Evolutionary conservation across 2,113 vertebrate species (phyloP).

Genomic region (Hylia prasina): DNA sequence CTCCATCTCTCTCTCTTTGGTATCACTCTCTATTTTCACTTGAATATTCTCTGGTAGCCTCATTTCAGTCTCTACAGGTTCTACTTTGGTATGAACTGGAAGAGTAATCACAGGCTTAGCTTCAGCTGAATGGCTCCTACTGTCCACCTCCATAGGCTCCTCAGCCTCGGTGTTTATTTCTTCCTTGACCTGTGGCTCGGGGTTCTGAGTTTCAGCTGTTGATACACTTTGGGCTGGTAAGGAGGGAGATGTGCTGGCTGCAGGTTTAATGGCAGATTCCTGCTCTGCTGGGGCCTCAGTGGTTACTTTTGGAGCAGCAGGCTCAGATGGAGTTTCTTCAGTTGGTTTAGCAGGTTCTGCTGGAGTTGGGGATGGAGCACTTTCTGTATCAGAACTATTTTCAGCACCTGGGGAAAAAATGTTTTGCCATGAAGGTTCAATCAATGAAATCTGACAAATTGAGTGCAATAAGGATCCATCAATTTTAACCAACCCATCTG

Average conservation of each 20-base stretch:
- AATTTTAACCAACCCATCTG: neutral
- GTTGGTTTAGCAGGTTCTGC: constrained; percentile 82
- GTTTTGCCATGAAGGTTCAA: neutral
- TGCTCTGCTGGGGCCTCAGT: constrained; percentile 61
- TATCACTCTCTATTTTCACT: constrained; percentile 85
- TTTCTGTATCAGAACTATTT: constrained; percentile 98
- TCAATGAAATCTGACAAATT: neutral
- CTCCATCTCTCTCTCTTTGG: constrained; percentile 82
- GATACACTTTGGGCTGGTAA: constrained; percentile 60
- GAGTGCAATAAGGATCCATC: neutral
- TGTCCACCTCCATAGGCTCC: constrained; percentile 79
- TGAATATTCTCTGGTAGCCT: constrained; percentile 78
- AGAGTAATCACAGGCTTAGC: constrained; percentile 67
- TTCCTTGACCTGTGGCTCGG: constrained; percentile 79
- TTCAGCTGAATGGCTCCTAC: constrained; percentile 65
- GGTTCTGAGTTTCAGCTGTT: constrained; percentile 72
- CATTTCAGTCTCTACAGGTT: constrained; percentile 83
- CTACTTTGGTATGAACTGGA: constrained; percentile 80
- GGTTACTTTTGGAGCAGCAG: constrained; percentile 60
- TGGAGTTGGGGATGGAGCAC: constrained; percentile 93
- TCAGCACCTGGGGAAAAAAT: constrained; percentile 82
- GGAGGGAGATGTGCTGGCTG: constrained; percentile 54
- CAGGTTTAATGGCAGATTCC: constrained; percentile 66
- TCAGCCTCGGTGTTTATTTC: constrained; percentile 78
- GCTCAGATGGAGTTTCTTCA: constrained; percentile 74